Conservation (phyloP, 2,797 vertebrate genomes). For the Hippoglossus hippoglossus region DNA sequence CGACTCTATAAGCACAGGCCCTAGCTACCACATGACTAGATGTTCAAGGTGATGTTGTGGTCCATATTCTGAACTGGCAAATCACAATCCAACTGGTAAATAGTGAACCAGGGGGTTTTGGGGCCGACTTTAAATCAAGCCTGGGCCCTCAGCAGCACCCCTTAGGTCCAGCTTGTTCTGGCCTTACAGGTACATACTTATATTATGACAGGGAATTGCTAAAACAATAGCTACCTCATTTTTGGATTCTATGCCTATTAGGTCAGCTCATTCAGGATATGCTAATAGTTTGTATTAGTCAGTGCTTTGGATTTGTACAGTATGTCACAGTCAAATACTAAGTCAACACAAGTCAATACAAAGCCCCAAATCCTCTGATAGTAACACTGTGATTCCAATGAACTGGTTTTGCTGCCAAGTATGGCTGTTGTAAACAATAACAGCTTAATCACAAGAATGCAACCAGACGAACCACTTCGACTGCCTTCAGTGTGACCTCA, state of each 20-base stretch:
- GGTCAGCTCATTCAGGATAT: neutral
- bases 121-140: neutral
- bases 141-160: neutral
- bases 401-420: neutral
- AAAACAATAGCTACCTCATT: constrained; percentile 29
- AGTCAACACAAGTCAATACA: no score
- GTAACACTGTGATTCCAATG: neutral
- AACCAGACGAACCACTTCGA: neutral
- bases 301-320: neutral
- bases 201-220: neutral
- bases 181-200: no score
- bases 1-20: no score
- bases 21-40: no score
- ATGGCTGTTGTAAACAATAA: neutral
- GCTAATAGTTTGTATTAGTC: neutral
- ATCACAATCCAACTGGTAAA: neutral
- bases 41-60: neutral
- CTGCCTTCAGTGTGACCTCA: constrained; percentile 6
- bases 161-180: neutral
- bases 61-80: neutral
- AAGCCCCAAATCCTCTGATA: neutral
- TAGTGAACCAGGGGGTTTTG: neutral
- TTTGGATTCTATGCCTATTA: neutral
- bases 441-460: neutral
- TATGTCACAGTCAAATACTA: no score